Evolutionary conservation across 2,113 vertebrate species (phyloP).

Genomic region (Ptychochromis oligacanthus): DNA sequence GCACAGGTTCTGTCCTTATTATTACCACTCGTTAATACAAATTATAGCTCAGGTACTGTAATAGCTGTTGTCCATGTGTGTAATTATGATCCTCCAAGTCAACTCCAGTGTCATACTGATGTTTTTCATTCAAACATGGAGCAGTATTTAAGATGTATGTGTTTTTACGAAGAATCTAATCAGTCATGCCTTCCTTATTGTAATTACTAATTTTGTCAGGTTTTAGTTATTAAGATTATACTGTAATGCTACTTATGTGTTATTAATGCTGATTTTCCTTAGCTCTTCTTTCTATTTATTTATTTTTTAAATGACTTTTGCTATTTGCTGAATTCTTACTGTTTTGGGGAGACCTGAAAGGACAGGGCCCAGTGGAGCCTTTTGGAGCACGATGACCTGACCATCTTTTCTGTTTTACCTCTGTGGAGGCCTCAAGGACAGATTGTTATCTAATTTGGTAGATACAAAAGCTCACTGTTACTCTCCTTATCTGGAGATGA

Average conservation of each 20-base stretch:
- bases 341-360: background rate
- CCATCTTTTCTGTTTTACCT: background rate
- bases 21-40: background rate
- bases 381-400: background rate
- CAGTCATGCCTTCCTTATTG: background rate
- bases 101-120: background rate
- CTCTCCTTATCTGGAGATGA: background rate
- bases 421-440: background rate
- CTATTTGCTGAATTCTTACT: background rate
- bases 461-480: background rate
- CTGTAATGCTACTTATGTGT: no score
- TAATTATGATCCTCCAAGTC: background rate
- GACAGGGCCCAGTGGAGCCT: background rate
- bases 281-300: no score
- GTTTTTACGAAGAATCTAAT: background rate
- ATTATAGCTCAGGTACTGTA: background rate
- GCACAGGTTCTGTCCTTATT: background rate
- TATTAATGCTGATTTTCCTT: no score
- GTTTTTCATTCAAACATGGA: background rate
- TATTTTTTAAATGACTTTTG: background rate
- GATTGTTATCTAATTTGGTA: background rate
- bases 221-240: background rate
- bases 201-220: background rate
- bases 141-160: background rate
- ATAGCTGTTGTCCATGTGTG: background rate